phyloP scores from a whole-genome alignment of 2,888 invertebrate species.

The Orthonevra nobilis region DNA sequence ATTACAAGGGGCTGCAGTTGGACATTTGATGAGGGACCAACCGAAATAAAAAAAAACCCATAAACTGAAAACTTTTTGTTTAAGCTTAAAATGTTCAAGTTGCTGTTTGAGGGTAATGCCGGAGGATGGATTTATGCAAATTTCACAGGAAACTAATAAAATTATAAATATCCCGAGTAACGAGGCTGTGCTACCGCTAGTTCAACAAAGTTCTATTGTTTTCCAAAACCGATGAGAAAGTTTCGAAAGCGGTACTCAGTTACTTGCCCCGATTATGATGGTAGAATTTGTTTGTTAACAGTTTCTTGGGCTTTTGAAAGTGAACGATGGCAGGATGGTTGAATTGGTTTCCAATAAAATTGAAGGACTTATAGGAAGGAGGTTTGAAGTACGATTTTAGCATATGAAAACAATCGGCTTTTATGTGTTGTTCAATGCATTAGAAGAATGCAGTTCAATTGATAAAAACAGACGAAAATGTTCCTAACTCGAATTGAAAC shows the following conservation, averaged over 20 bases:
- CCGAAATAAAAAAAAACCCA: slow-evolving; percentile 43
- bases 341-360: too few relatives aligned
- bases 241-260: neutral
- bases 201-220: slow-evolving; percentile 57
- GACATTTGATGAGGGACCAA: slow-evolving; percentile 42
- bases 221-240: slow-evolving; percentile 15
- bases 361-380: too few relatives aligned
- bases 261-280: slow-evolving; percentile 18
- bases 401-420: too few relatives aligned
- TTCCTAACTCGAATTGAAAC: too few relatives aligned
- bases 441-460: too few relatives aligned
- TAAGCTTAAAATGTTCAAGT: slow-evolving; percentile 54
- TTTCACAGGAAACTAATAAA: slow-evolving; percentile 48
- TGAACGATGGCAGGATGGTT: too few relatives aligned
- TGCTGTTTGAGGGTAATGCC: slow-evolving; percentile 13
- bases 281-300: neutral
- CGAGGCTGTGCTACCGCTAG: slow-evolving; percentile 7
- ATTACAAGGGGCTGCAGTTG: slow-evolving; percentile 20
- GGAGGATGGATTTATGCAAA: slow-evolving; percentile 22
- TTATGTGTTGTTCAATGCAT: too few relatives aligned
- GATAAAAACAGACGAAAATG: too few relatives aligned
- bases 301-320: too few relatives aligned
- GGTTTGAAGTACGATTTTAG: too few relatives aligned
- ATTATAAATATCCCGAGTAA: slow-evolving; percentile 16
- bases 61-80: slow-evolving; percentile 44